phyloP scores from a whole-genome alignment of 2,797 vertebrate species.

The Acanthornis magna region DNA sequence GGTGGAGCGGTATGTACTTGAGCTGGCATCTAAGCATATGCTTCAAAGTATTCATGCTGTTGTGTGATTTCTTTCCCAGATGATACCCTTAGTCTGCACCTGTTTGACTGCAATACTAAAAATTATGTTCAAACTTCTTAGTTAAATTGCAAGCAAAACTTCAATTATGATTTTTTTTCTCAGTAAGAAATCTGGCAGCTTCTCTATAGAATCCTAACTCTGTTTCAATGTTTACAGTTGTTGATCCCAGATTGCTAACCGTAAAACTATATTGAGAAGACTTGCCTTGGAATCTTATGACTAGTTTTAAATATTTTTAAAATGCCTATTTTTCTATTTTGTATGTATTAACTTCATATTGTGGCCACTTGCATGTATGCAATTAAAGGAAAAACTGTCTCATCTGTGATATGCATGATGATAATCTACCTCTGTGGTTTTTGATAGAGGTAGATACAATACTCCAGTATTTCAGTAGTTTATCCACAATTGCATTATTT shows the following conservation, averaged over 20 bases:
- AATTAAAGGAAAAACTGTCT: background rate
- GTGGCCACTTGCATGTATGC: background rate
- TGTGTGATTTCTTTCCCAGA: conserved; percentile 45
- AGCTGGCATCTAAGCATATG: conserved; percentile 41
- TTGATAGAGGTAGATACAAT: background rate
- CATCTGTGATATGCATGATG: background rate
- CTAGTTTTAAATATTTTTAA: background rate
- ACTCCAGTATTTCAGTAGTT: background rate
- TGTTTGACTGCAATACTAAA: background rate
- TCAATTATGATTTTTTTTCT: background rate
- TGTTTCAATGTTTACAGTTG: background rate
- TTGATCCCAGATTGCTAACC: background rate
- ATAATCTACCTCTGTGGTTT: conserved; percentile 2
- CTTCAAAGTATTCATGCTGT: conserved; percentile 65
- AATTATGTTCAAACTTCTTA: background rate
- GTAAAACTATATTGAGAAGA: background rate
- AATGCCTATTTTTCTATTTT: background rate
- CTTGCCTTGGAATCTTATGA: background rate
- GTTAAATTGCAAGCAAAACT: background rate
- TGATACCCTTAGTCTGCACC: background rate
- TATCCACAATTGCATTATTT: background rate
- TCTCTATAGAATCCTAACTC: background rate
- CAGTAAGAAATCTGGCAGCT: background rate
- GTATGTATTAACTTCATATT: background rate
- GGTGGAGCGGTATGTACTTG: conserved; percentile 87